Percentiles rank a stretch among this genome's conserved stretches.
phyloP scores from a whole-genome alignment of 2,113 vertebrate genomes.

The Platichthys stellatus region DNA sequence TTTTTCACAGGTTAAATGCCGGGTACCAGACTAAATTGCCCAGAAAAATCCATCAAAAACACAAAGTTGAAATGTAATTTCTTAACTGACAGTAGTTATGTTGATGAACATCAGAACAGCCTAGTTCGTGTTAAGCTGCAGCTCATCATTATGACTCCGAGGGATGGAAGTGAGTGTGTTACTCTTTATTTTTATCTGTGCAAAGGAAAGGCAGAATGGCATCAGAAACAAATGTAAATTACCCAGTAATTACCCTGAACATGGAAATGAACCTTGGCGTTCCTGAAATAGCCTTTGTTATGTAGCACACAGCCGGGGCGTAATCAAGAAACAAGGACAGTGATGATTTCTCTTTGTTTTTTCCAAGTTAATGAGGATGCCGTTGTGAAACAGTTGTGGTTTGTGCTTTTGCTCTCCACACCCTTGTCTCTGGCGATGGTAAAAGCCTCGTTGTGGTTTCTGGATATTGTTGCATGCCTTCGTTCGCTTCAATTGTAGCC shows the following conservation, averaged over 20 bases:
- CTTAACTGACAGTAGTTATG: constrained; percentile 8
- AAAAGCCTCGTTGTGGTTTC: constrained; percentile 28
- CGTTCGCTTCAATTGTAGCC: constrained; percentile 20
- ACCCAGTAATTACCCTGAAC: constrained; percentile 54
- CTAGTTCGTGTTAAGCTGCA: neutral
- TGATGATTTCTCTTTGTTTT: constrained; percentile 57
- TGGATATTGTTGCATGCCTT: constrained; percentile 38
- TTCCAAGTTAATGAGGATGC: constrained; percentile 61
- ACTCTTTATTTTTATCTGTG: constrained; percentile 47
- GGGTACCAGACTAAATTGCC: too few relatives aligned
- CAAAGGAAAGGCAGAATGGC: constrained; percentile 15
- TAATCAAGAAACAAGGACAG: constrained; percentile 63
- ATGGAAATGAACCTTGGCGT: constrained; percentile 62
- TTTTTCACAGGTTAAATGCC: too few relatives aligned
- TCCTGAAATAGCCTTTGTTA: constrained; percentile 56
- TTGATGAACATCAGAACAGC: neutral
- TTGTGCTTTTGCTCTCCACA: constrained; percentile 24
- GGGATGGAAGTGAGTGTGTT: constrained; percentile 21
- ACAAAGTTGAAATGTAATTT: too few relatives aligned
- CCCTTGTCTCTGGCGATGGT: constrained; percentile 7
- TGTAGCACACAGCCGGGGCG: constrained; percentile 53
- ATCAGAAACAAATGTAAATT: constrained; percentile 35
- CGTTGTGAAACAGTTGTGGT: constrained; percentile 49
- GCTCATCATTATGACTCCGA: neutral
- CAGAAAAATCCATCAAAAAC: neutral